Evolutionary conservation across 2,113 vertebrate genomes (phyloP).

Genomic region (Cyprinodon brontotheroides): DNA sequence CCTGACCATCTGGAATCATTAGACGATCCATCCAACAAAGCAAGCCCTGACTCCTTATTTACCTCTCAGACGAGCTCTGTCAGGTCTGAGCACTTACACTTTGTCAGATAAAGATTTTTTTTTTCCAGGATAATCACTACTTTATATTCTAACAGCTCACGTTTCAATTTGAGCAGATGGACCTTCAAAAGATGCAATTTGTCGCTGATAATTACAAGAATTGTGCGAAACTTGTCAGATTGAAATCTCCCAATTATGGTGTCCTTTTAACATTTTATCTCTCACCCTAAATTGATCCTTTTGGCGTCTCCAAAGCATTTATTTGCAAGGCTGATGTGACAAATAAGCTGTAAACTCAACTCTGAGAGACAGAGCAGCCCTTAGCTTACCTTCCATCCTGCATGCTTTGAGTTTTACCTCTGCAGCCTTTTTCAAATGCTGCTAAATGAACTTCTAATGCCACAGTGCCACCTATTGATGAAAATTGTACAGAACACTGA

Average conservation of each 20-base stretch:
- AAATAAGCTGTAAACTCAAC: background rate
- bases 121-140: conserved; percentile 12
- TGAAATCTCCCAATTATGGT: conserved; percentile 38
- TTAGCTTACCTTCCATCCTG: conserved; percentile 11
- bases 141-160: conserved; percentile 11
- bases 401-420: conserved; percentile 4
- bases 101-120: conserved; percentile 1
- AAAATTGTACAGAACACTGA: background rate
- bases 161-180: conserved; percentile 33
- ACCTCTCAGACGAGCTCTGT: conserved; percentile 14
- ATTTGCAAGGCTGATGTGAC: conserved; percentile 13
- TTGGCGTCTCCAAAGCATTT: conserved; percentile 18
- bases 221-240: conserved; percentile 8
- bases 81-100: conserved; percentile 12
- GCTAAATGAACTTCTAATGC: conserved; percentile 38
- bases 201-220: conserved; percentile 28
- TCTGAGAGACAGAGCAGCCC: conserved; percentile 5
- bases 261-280: conserved; percentile 50
- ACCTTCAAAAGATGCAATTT: conserved; percentile 26
- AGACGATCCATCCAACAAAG: conserved; percentile 26
- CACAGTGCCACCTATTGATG: conserved; percentile 76
- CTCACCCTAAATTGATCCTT: conserved; percentile 38
- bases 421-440: background rate
- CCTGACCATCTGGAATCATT: conserved; percentile 37
- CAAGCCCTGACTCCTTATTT: conserved; percentile 31